Evolutionary conservation across 2,888 invertebrate genomes (phyloP).

Genomic region (Mechanitis mazaeus): DNA sequence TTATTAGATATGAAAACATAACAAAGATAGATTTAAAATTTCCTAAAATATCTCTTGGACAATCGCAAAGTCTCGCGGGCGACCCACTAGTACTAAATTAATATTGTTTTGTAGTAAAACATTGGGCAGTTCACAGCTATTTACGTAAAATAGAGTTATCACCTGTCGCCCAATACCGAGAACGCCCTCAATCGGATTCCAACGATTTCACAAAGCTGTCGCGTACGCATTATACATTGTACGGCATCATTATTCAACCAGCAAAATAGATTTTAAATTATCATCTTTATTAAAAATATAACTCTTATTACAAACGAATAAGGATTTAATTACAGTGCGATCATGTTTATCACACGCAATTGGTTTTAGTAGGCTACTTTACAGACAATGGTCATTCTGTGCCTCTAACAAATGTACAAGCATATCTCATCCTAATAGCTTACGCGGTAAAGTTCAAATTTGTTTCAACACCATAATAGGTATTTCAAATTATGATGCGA

Average conservation of each 20-base stretch:
- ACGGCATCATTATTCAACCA: conserved; percentile 60
- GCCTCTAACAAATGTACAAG: conserved; percentile 19
- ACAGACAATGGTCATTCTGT: conserved; percentile 65
- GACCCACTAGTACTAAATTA: no score
- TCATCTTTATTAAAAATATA: conserved; percentile 13
- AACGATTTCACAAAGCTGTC: conserved; percentile 48
- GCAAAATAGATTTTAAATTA: conserved; percentile 35
- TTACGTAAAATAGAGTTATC: conserved; percentile 19
- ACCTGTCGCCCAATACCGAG: conserved; percentile 31
- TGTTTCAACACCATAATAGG: conserved; percentile 11
- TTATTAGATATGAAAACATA: no score
- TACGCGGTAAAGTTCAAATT: conserved; percentile 21
- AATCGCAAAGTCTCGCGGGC: no score
- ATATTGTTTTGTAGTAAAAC: no score
- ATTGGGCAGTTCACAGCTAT: conserved; percentile 15
- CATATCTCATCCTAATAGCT: conserved; percentile 19
- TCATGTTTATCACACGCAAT: conserved; percentile 29
- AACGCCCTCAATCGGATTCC: conserved; percentile 42
- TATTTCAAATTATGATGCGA: conserved; percentile 26
- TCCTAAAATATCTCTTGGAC: no score
- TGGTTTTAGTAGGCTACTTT: conserved; percentile 32
- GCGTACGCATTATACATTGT: conserved; percentile 49
- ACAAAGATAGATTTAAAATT: no score
- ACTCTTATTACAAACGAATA: conserved; percentile 34
- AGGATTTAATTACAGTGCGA: conserved; percentile 38